A percentile compares a stretch with the other conserved stretches of the same genome.
These are phyloP conservation scores for Phoxinus phoxinus DNA, from an alignment of 2,113 vertebrate species.

Conservation along the genomic window DNA sequence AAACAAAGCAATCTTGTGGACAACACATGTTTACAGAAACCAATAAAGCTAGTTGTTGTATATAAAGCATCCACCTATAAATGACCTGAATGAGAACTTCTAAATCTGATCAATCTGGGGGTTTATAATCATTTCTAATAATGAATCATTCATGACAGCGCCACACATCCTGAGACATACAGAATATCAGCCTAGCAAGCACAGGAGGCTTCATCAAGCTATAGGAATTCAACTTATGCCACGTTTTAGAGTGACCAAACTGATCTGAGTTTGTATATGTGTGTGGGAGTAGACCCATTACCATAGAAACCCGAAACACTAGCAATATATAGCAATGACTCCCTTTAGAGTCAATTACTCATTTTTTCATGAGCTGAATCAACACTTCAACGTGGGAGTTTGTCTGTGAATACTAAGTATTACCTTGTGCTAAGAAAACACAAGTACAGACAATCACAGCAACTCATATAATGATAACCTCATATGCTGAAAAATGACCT, in stretches of 20 bases:
- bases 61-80: not conserved
- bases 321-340: conserved; percentile 49
- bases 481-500: not conserved
- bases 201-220: conserved; percentile 64
- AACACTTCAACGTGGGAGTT: conserved; percentile 62
- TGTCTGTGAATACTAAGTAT: conserved; percentile 52
- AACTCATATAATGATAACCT: not conserved
- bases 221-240: conserved; percentile 61
- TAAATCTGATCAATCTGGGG: not conserved
- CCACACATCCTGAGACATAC: conserved; percentile 49
- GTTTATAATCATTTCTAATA: not conserved
- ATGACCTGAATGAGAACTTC: not conserved
- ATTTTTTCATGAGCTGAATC: conserved; percentile 63
- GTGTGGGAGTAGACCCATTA: conserved; percentile 39
- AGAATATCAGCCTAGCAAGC: conserved; percentile 45
- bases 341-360: conserved; percentile 62
- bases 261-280: conserved; percentile 31
- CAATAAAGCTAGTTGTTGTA: not conserved
- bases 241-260: conserved; percentile 49
- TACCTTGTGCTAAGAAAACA: conserved; percentile 27
- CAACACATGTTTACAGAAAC: conserved; percentile 16
- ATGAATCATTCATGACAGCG: not conserved
- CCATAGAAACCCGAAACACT: conserved; percentile 50
- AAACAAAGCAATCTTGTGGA: conserved; percentile 15
- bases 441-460: not conserved